Evolutionary conservation across 92 coral and sea anemone species (phyloP).

Genomic region (Diadumene lineata): DNA sequence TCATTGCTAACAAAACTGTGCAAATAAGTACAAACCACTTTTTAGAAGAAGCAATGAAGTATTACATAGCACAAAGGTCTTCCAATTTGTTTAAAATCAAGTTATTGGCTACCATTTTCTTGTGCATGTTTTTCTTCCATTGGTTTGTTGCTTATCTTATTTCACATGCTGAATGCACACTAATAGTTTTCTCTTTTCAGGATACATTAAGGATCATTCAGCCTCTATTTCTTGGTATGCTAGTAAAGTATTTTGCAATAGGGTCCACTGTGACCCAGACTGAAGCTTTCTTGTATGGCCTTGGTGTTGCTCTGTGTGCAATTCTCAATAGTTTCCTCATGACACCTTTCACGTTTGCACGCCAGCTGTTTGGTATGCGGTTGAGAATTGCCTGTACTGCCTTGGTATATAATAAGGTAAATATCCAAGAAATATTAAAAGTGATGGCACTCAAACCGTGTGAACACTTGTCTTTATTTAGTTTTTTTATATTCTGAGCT

Average conservation of each 20-base stretch:
- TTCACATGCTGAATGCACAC: too few species aligned
- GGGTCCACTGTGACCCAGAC: conserved; percentile 44
- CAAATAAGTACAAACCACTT: too few species aligned
- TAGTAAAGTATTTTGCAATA: conserved; percentile 51
- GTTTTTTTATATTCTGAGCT: too few species aligned
- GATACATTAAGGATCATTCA: conserved; percentile 50
- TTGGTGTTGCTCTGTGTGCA: conserved; percentile 53
- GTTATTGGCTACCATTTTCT: too few species aligned
- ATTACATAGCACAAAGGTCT: too few species aligned
- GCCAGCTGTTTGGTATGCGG: conserved; percentile 62
- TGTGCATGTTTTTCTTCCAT: too few species aligned
- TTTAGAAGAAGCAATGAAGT: too few species aligned
- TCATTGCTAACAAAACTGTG: too few species aligned
- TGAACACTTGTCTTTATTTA: too few species aligned
- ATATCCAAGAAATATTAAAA: neutral
- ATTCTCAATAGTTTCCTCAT: conserved; percentile 46
- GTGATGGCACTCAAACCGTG: too few species aligned
- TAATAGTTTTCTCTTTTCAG: conserved; percentile 6
- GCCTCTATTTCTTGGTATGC: conserved; percentile 51
- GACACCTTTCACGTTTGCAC: conserved; percentile 54
- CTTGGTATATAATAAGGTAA: conserved; percentile 56
- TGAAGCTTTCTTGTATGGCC: conserved; percentile 49
- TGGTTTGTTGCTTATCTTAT: too few species aligned
- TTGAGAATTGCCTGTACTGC: conserved; percentile 57
- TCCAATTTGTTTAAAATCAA: too few species aligned